Percentiles rank a stretch among this genome's conserved stretches.
Evolutionary conservation across 2,888 invertebrate genomes (phyloP).

Genomic region (Cheiracanthium punctorium): DNA sequence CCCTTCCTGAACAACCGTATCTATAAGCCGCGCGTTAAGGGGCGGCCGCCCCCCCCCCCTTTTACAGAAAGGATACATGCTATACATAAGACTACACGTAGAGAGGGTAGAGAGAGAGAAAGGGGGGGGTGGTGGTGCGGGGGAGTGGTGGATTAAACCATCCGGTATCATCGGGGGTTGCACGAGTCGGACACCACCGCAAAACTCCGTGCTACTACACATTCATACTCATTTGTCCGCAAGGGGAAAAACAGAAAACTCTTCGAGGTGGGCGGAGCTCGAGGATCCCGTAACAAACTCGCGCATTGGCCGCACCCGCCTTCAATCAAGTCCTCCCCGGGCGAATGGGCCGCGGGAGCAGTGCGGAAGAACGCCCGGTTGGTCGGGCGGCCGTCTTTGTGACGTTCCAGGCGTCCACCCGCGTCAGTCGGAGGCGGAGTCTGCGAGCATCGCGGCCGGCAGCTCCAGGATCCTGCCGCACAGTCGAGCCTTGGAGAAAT

Average conservation of each 20-base stretch:
- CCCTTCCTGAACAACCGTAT: slow-evolving; percentile 21
- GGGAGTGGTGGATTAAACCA: slow-evolving; percentile 61
- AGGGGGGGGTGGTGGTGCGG: slow-evolving; percentile 5
- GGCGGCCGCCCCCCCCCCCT: slow-evolving; percentile 15
- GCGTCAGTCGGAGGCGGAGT: slow-evolving; percentile 38
- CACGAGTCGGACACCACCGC: slow-evolving; percentile 63
- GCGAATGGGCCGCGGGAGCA: slow-evolving; percentile 18
- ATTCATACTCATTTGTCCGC: slow-evolving; percentile 68
- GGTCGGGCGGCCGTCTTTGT: slow-evolving; percentile 23
- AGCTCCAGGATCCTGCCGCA: slow-evolving; percentile 32
- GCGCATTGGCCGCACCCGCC: slow-evolving; percentile 6
- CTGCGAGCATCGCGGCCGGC: slow-evolving; percentile 29
- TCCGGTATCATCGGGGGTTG: slow-evolving; percentile 67
- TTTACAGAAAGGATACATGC: neutral
- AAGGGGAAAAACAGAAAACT: slow-evolving; percentile 45
- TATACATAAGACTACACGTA: slow-evolving; percentile 9
- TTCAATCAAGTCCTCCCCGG: slow-evolving; percentile 18
- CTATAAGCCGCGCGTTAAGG: slow-evolving; percentile 14
- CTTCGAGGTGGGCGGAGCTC: neutral
- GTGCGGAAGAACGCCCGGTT: slow-evolving; percentile 20
- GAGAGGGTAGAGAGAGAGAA: too few species aligned
- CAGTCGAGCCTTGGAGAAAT: slow-evolving; percentile 51
- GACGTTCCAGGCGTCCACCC: neutral
- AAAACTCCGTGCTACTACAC: slow-evolving; percentile 61
- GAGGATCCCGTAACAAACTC: neutral